phyloP scores from a whole-genome alignment of 2,113 vertebrate species.

The Carollia perspicillata region DNA sequence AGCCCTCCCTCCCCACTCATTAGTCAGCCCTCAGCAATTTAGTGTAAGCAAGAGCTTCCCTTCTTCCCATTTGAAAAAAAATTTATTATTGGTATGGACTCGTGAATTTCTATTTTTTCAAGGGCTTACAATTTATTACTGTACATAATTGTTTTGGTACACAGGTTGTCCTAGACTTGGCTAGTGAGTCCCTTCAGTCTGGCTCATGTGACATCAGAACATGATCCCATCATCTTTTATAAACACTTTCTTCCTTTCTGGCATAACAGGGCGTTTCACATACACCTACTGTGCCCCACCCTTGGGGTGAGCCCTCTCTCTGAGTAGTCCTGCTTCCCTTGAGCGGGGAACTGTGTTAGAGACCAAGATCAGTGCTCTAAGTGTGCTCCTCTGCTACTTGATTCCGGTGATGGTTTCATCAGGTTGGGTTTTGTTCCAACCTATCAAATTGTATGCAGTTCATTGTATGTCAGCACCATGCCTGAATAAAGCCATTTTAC shows the following conservation, averaged over 20 bases:
- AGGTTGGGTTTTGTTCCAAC: neutral
- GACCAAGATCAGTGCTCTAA: neutral
- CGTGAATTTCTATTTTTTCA: neutral
- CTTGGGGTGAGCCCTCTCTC: neutral
- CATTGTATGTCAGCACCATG: neutral
- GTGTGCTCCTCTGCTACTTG: neutral
- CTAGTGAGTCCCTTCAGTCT: neutral
- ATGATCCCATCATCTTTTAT: neutral
- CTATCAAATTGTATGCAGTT: neutral
- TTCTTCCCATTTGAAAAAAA: neutral
- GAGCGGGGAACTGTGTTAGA: neutral
- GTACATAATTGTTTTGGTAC: neutral
- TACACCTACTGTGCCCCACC: neutral
- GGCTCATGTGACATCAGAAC: neutral
- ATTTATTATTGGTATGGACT: neutral
- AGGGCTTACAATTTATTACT: neutral
- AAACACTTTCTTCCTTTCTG: neutral
- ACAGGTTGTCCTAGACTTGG: neutral
- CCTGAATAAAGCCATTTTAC: neutral
- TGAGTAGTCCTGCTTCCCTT: neutral
- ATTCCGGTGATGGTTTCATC: neutral
- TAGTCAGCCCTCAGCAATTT: neutral
- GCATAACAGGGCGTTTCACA: neutral
- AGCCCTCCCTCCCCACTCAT: neutral
- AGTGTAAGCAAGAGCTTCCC: neutral